Conservation (phyloP, 2,797 vertebrate genomes). For the Muscicapa comitata region DNA sequence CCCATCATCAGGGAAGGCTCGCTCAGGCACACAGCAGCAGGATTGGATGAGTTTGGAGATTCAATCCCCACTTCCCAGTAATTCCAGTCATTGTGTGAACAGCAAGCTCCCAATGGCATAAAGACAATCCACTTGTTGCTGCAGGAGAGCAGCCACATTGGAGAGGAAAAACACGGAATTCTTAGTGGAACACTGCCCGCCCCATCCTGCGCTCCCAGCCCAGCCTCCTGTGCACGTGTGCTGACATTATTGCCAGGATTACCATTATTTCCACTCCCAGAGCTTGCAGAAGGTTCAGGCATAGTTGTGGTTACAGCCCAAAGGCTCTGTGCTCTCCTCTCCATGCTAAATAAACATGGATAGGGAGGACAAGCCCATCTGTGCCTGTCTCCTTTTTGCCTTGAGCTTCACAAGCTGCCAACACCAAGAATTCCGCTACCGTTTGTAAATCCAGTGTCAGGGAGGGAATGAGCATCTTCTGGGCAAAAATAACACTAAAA, state of each 20-base stretch:
- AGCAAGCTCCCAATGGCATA: not conserved
- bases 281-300: not conserved
- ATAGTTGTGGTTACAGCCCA: not conserved
- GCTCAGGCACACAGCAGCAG: not conserved
- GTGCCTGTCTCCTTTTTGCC: not conserved
- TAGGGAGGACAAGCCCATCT: not conserved
- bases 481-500: not conserved
- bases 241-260: not conserved
- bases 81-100: not conserved
- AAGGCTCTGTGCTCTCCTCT: not conserved
- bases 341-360: not conserved
- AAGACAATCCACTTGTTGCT: not conserved
- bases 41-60: not conserved
- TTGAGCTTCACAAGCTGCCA: not conserved
- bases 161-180: not conserved
- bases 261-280: not conserved
- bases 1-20: not conserved
- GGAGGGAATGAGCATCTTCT: not conserved
- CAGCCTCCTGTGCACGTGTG: not conserved
- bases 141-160: not conserved
- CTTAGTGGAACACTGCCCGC: rapidly evolving
- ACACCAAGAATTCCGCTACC: rapidly evolving
- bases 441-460: not conserved
- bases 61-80: not conserved
- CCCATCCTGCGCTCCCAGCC: not conserved